Conservation (phyloP, 2,888 invertebrate genomes). For the Cecidostiba fungosa region DNA sequence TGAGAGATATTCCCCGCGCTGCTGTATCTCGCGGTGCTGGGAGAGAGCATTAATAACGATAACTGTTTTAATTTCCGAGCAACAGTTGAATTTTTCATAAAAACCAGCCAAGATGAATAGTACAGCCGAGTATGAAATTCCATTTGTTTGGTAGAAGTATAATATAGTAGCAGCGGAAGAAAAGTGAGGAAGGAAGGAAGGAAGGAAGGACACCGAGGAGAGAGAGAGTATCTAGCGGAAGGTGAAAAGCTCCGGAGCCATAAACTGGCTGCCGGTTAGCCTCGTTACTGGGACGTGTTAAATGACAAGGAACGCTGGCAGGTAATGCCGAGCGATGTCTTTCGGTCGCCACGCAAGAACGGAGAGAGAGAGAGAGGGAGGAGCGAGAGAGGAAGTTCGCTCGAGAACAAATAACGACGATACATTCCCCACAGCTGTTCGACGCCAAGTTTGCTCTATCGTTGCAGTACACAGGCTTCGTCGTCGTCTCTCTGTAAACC, state of each 20-base stretch:
- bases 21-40: no score
- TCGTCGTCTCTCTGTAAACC: slow-evolving; percentile 44
- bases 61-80: slow-evolving; percentile 39
- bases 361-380: background rate
- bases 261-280: slow-evolving; percentile 50
- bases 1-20: background rate
- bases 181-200: background rate
- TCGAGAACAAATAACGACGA: slow-evolving; percentile 73
- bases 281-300: slow-evolving; percentile 51
- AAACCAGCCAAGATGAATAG: background rate
- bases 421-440: slow-evolving; percentile 75
- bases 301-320: slow-evolving; percentile 54
- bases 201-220: background rate
- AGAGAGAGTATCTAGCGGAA: slow-evolving; percentile 15
- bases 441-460: slow-evolving; percentile 69
- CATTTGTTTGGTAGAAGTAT: background rate
- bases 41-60: slow-evolving; percentile 50
- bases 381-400: slow-evolving; percentile 63
- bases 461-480: slow-evolving; percentile 33
- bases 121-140: background rate
- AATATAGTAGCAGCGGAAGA: background rate
- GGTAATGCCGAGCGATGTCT: slow-evolving; percentile 52
- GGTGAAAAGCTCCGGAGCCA: slow-evolving; percentile 25
- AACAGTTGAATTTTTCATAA: slow-evolving; percentile 1
- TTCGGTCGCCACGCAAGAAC: slow-evolving; percentile 49